These are phyloP conservation scores for Oceanodroma tethys DNA, from an alignment of 2,113 vertebrate genomes.

Conservation along the genomic window DNA sequence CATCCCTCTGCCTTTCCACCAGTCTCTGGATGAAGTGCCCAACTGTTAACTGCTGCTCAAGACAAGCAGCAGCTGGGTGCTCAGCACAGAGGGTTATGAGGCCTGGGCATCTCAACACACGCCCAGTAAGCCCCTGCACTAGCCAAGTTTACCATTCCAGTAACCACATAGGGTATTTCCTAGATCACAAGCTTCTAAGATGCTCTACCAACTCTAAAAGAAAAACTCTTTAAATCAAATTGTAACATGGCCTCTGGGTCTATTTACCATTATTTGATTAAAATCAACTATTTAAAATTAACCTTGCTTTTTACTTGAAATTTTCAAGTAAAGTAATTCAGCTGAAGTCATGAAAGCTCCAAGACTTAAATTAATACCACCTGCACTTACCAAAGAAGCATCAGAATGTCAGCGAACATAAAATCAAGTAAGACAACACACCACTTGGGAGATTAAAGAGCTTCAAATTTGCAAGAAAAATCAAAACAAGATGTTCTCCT, in stretches of 20 bases:
- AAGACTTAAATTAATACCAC: neutral
- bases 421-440: neutral
- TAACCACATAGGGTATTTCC: neutral
- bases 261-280: neutral
- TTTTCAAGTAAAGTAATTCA: no score
- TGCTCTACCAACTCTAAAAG: neutral
- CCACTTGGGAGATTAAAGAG: neutral
- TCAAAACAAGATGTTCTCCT: neutral
- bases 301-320: neutral
- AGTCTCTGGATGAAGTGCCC: neutral
- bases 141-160: neutral
- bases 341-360: neutral
- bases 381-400: neutral
- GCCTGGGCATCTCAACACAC: neutral
- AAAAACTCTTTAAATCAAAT: neutral
- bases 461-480: neutral
- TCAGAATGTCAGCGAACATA: neutral
- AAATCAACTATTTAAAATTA: neutral
- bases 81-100: neutral
- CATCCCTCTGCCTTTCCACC: neutral
- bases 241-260: neutral
- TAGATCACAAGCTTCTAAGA: neutral
- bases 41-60: neutral
- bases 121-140: neutral
- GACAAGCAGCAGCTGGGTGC: neutral